Conservation (phyloP, 2,888 invertebrate species). For the Allolobophora icterica region DNA sequence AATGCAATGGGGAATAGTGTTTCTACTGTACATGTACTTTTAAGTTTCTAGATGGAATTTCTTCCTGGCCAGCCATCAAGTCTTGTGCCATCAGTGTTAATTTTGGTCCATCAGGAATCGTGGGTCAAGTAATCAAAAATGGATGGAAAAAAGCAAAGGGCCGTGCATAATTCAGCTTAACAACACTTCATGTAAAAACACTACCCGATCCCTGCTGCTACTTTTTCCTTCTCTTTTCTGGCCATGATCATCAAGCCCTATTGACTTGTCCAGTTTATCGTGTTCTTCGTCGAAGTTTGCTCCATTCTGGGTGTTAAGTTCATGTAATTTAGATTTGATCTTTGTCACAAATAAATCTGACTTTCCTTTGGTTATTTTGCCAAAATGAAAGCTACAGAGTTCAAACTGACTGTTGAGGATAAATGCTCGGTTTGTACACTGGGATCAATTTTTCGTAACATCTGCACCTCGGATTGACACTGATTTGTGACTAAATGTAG, state of each 20-base stretch:
- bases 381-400: not conserved
- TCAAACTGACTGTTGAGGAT: not conserved
- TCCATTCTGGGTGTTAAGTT: not conserved
- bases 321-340: not conserved
- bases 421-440: not conserved
- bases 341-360: not conserved
- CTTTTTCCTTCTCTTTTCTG: not conserved
- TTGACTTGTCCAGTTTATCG: not conserved
- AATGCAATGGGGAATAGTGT: slow-evolving; percentile 7
- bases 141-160: not conserved
- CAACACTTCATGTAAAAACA: not conserved
- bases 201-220: not conserved
- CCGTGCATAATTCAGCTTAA: slow-evolving; percentile 11
- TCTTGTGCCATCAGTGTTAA: slow-evolving; percentile 17
- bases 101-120: slow-evolving; percentile 17
- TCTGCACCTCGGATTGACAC: not conserved
- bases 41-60: slow-evolving; percentile 17
- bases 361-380: not conserved
- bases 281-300: not conserved
- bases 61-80: slow-evolving; percentile 17
- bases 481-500: not conserved
- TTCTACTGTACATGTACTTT: not conserved
- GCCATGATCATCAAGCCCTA: not conserved
- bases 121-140: not conserved
- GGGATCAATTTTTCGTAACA: not conserved